Evolutionary conservation across 2,113 vertebrate genomes (phyloP), one percentile per base, ranked within the genome.

Genomic region (Anguilla rostrata): DNA sequence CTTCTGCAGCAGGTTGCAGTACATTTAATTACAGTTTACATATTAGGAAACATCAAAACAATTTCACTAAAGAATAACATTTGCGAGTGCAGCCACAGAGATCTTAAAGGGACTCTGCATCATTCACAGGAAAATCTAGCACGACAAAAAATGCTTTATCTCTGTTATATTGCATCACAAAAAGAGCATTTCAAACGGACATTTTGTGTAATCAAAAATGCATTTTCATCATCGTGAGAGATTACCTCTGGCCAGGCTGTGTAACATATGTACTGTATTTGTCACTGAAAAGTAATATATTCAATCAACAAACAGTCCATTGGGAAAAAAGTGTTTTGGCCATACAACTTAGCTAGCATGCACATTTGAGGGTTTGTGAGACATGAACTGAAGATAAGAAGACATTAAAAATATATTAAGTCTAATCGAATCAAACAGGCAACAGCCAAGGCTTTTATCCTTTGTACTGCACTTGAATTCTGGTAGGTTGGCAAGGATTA

Each of bases 31-130:
- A 75, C 75, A 49, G 85, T 90, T 87, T 87, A 85, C 57, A 85
- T 84, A 82, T 81, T 83, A n/a, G 34, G 49, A 39, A 84, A 84
- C 83, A 88, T 82, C 81, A 88, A 90, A 85, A 88, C 75, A 87
- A 86, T 85, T 82, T 79, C 84, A 83, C 84, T 86, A 83, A 75
- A 83, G 60, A 85, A 43, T 78, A 81, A 84, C 83, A 71, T 86
- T 86, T 66, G 84, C 86, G 63, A 85, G 41, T 78, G 82, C 87
- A 80, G 49, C 86, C 86, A 87, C 84, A 81, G 89, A 40, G 81
- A 60, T 84, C 78, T 86, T 84, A 80, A 86, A 88, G 66, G 46
- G 83, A 75, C 49, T 46, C 43, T 49, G 39, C 40, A 66, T 7
- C n/a, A 49, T 43, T 63, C 29, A 66, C 60, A 66, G 22, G 60